Evolutionary conservation across 2,888 invertebrate species (phyloP), one percentile per base, ranked within the genome.

Genomic region (Drosophila parthenogenetica): DNA sequence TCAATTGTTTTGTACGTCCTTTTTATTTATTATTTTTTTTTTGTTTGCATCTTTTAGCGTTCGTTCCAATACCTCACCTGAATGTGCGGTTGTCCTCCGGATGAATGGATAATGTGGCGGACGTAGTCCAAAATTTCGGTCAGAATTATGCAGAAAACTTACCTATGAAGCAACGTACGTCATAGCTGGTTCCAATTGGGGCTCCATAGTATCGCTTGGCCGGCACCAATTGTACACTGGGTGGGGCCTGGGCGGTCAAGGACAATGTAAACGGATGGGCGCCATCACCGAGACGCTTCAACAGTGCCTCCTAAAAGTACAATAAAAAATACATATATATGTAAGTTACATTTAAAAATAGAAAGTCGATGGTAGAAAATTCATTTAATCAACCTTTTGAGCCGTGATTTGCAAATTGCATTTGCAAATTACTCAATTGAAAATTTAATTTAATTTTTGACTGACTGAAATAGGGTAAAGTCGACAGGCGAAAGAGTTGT

Each of bases 161-260:
- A 97, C 97, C 97, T 67, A 96, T 95, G 90, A 96, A 97, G 75
- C 96, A 96, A 89, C 97, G 94, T 50, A 98, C 95, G 89, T 98
- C 97, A 89, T 98, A 98, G 61, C 97, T 97, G 51, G 97, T 97
- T 10, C 98, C 98, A 54, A 98, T 97, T 0, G 97, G 97, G 1
- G 97, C 97, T 0, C 98, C 98, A 75, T 95, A 96, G 93, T 98
- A 98, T 90, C 97, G 96, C 92, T 97, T 97, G 2, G 97, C 97
- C 0, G 97, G 97, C 17, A 97, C 97, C 78, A 98, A 93, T 90
- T 97, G 97, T 45, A 98, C 97, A 87, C 97, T 97, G 17, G 97
- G 97, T n/a, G 97, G 97, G 54, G 97, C 97, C 77, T 97, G 93
- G 37, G 96, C 95, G 1, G 96, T 96, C 78, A 97, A 93, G 90